phyloP scores from a whole-genome alignment of 2,888 invertebrate genomes.

The Chrysolina haemoptera region DNA sequence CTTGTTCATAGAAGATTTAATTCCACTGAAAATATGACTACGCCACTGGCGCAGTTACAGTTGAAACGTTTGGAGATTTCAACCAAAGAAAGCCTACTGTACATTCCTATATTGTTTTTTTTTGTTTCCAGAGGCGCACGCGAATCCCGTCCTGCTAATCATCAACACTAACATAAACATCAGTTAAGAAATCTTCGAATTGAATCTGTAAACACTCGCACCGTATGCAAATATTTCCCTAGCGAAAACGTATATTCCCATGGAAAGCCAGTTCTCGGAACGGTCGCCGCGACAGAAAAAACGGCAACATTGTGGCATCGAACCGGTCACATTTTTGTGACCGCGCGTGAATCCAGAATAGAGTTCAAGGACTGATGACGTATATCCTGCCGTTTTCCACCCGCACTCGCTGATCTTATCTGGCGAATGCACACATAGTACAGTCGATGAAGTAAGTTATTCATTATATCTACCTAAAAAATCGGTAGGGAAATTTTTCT shows the following conservation, averaged over 20 bases:
- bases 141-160: too few species aligned
- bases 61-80: too few species aligned
- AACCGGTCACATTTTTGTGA: conserved; percentile 48
- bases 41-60: too few species aligned
- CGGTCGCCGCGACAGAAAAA: not conserved
- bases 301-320: conserved; percentile 7
- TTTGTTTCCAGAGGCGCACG: too few species aligned
- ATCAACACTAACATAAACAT: too few species aligned
- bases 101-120: too few species aligned
- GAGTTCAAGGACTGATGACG: conserved; percentile 66
- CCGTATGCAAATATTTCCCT: not conserved
- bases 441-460: too few species aligned
- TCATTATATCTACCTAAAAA: too few species aligned
- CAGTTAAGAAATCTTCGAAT: not conserved
- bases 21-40: too few species aligned
- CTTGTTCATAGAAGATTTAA: too few species aligned
- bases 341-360: conserved; percentile 53
- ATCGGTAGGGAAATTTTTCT: too few species aligned
- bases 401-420: conserved; percentile 46
- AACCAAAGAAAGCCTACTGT: too few species aligned
- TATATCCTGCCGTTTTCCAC: conserved; percentile 57
- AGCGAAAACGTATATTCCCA: not conserved
- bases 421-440: not conserved
- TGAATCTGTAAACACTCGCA: not conserved
- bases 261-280: not conserved